Evolutionary conservation across 2,888 invertebrate species (phyloP), one percentile per base, ranked within the genome.

Genomic region (Andrena minutula): DNA sequence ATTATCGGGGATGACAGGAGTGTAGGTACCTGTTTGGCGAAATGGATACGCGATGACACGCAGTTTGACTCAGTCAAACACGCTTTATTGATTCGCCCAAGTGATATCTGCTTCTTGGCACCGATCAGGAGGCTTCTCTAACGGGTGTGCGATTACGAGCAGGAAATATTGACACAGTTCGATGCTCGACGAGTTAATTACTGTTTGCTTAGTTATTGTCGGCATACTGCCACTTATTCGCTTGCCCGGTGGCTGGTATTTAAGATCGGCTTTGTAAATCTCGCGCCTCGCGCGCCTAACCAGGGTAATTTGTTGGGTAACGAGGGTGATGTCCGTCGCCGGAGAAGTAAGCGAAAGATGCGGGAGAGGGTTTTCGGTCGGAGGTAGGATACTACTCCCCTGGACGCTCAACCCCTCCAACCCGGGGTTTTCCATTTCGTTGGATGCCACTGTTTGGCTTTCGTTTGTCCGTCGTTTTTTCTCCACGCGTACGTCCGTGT

Each of bases 61-160:
- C 81, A 81, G 78, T 81, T 81, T 81, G 81, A 64, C 73, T 69
- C 73, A 81, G 63, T 69, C 81, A 81, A 81, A 81, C 78, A 81
- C 73, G 65, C 64, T 81, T 81, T 81, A 81, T 81, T 81, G 81
- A 81, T 81, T 81, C 78, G 78, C 69, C 41, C 73, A 69, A 78
- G 69, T 73, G 73, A 81, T 81, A 81, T 73, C 80, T 71, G 73
- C 81, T 78, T 64, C 81, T 77, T 77, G 77, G 66, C 77, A 65
- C 35, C 65, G 58, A 66, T 77, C 51, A 5, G 61, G 53, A 20
- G 65, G 49, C 63, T 69, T 51, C 78, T 81, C 72, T 81, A 81
- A 73, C 81, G 81, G 68, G 68, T 72, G 66, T 74, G 77, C 74
- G 74, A 77, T 77, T 77, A 74, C 74, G 77, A 77, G 30, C 58